Conservation (phyloP, 1,140 invertebrate genomes). For the Drosophila lini region DNA sequence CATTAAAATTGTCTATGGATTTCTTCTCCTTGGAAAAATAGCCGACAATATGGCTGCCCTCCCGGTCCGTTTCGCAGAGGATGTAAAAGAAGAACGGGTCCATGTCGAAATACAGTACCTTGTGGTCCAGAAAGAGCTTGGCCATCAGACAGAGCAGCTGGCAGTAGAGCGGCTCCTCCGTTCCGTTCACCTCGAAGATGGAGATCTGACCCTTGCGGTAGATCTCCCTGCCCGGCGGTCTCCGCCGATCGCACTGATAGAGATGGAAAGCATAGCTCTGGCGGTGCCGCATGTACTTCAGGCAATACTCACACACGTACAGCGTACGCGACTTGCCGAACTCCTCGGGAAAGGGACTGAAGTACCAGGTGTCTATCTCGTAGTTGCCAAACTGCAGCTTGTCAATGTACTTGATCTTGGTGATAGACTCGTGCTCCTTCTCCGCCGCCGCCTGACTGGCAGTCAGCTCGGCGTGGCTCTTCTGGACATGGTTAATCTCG, state of each 20-base stretch:
- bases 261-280: constrained; percentile 91
- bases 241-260: constrained; percentile 92
- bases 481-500: constrained; percentile 99
- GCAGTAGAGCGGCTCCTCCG: constrained; percentile 96
- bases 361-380: constrained; percentile 99
- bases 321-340: constrained; percentile 97
- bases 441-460: constrained; percentile 98
- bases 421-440: constrained; percentile 99
- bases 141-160: constrained; percentile 98
- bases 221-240: constrained; percentile 96
- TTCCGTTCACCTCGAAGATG: constrained; percentile 96
- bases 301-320: constrained; percentile 98
- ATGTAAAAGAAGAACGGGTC: constrained; percentile 99
- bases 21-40: constrained; percentile 99
- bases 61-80: constrained; percentile 96
- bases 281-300: constrained; percentile 98
- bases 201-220: constrained; percentile 95
- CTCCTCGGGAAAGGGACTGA: constrained; percentile 98
- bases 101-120: constrained; percentile 98
- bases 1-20: constrained; percentile 98
- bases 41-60: constrained; percentile 97
- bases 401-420: constrained; percentile 99
- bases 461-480: constrained; percentile 98
- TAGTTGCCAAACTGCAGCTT: constrained; percentile 97
- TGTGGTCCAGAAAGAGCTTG: constrained; percentile 98